Evolutionary conservation across 2,888 invertebrate genomes (phyloP).

Genomic region (Zygothrica quintamaculata): DNA sequence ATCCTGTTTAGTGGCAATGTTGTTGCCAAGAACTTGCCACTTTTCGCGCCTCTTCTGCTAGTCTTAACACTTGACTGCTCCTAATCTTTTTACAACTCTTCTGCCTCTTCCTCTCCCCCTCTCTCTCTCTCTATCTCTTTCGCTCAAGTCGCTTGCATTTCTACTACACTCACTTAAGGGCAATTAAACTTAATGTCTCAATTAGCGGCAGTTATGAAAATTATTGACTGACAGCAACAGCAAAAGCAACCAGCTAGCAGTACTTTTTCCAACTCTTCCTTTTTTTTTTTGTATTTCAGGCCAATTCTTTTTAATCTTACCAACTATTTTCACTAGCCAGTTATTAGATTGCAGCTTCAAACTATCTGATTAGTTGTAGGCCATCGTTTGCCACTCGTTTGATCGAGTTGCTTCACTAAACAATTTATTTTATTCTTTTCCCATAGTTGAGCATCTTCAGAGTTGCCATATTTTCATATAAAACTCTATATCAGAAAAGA

Average conservation of each 20-base stretch:
- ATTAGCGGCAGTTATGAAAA: conserved; percentile 78
- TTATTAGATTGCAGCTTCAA: conserved; percentile 11
- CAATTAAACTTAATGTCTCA: conserved; percentile 77
- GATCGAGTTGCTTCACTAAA: conserved; percentile 46
- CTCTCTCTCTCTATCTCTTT: no score
- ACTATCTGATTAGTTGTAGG: conserved; percentile 28
- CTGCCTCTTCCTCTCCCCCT: no score
- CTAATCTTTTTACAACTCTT: conserved; percentile 31
- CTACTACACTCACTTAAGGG: conserved; percentile 64
- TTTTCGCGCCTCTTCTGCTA: conserved; percentile 33
- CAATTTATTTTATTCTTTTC: conserved; percentile 22
- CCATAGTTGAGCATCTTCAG: no score
- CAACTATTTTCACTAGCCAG: conserved; percentile 37
- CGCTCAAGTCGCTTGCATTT: conserved; percentile 42
- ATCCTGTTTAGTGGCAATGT: no score
- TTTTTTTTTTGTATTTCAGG: conserved; percentile 10
- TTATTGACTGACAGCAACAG: conserved; percentile 64
- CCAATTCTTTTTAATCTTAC: conserved; percentile 25
- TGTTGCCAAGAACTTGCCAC: conserved; percentile 43
- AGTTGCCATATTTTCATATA: no score
- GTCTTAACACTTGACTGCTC: conserved; percentile 59
- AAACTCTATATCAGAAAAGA: no score
- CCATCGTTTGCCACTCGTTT: conserved; percentile 23
- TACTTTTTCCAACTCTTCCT: conserved; percentile 14
- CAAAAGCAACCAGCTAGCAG: conserved; percentile 27